phyloP scores from a whole-genome alignment of 2,888 invertebrate genomes.

The Leucania comma region DNA sequence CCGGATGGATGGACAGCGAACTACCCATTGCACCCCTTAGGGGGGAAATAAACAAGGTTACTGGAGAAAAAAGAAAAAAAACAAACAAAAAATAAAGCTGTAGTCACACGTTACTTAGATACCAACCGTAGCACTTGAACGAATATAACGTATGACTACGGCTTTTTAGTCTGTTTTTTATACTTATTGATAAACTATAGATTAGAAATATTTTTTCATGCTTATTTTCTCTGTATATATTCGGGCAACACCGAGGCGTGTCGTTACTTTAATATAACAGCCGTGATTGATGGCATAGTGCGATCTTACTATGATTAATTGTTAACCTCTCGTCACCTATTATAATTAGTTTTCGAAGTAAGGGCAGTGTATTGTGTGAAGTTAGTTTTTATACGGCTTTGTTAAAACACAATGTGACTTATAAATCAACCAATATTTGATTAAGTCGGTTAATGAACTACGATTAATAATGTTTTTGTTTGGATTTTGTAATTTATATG shows the following conservation, averaged over 20 bases:
- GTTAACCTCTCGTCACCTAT: not conserved
- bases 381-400: not conserved
- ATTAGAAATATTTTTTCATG: no score
- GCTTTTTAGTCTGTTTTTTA: no score
- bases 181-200: no score
- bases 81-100: no score
- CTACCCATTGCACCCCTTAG: no score
- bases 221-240: no score
- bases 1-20: no score
- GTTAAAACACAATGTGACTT: not conserved
- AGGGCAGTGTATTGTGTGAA: not conserved
- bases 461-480: slow-evolving; percentile 6
- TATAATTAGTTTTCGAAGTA: slow-evolving; percentile 14
- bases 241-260: not conserved
- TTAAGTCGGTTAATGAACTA: not conserved
- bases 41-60: no score
- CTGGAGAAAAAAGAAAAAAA: no score
- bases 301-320: slow-evolving; percentile 32
- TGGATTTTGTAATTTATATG: not conserved
- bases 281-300: slow-evolving; percentile 20
- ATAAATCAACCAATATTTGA: slow-evolving; percentile 13
- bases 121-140: no score
- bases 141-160: no score
- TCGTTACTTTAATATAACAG: not conserved
- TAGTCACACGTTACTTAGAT: no score